A percentile compares a stretch with the other conserved stretches of the same genome.
Conservation (phyloP, 2,797 vertebrate genomes). For the Siniperca undulata region DNA sequence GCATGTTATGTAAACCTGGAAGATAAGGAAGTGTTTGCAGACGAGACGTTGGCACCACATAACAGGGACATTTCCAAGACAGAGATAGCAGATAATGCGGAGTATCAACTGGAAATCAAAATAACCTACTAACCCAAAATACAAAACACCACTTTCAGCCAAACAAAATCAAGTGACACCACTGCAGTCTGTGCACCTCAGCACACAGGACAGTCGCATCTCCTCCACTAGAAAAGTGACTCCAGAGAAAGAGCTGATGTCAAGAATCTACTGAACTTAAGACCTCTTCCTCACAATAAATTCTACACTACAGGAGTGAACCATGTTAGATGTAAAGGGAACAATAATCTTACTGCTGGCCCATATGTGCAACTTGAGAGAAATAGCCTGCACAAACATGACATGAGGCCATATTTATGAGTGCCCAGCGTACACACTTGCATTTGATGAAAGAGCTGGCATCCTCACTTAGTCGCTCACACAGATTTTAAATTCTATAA, state of each 20-base stretch:
- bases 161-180: slow-evolving; percentile 4
- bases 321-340: not conserved
- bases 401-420: slow-evolving; percentile 6
- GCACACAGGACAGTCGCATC: not conserved
- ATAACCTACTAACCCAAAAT: slow-evolving; percentile 11
- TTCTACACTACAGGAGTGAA: not conserved
- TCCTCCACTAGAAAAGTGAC: not conserved
- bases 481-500: slow-evolving; percentile 54
- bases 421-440: slow-evolving; percentile 23
- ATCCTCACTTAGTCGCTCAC: slow-evolving; percentile 29
- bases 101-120: slow-evolving; percentile 9
- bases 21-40: slow-evolving; percentile 20
- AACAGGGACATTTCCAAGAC: not conserved
- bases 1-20: slow-evolving; percentile 7
- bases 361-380: not conserved
- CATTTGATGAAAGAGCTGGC: slow-evolving; percentile 43
- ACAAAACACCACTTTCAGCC: slow-evolving; percentile 21
- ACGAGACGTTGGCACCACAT: slow-evolving; percentile 12
- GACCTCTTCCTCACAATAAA: not conserved
- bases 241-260: not conserved
- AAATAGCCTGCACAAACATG: slow-evolving; percentile 25
- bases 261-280: not conserved
- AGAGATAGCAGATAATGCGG: not conserved
- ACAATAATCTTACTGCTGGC: not conserved
- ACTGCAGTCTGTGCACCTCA: not conserved